Conservation (phyloP, 1,140 invertebrate species). For the Heliconius hermathena region DNA sequence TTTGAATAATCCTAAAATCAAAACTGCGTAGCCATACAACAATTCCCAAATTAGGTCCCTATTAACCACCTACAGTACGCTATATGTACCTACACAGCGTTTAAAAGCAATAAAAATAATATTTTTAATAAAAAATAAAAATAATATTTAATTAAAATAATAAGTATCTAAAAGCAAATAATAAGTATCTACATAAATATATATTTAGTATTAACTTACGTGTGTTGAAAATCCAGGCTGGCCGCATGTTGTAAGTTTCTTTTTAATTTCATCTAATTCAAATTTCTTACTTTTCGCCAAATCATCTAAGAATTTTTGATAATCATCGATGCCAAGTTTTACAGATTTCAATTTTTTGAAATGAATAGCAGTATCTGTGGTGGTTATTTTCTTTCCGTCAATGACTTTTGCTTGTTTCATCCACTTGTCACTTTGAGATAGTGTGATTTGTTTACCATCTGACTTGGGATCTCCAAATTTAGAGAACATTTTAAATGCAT, state of each 20-base stretch:
- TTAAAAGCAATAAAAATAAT: no score
- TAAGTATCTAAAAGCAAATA: background rate
- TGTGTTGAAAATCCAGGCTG: conserved; percentile 84
- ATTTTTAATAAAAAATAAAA: no score
- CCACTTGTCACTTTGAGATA: conserved; percentile 96
- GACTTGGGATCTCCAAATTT: conserved; percentile 95
- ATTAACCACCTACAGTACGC: no score
- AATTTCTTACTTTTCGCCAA: conserved; percentile 91
- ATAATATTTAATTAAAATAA: no score
- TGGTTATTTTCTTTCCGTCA: conserved; percentile 93
- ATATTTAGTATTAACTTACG: conserved; percentile 52
- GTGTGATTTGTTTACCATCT: conserved; percentile 92
- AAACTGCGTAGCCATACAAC: no score
- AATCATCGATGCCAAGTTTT: conserved; percentile 88
- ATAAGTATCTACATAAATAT: background rate
- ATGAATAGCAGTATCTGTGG: conserved; percentile 93
- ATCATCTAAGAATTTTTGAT: conserved; percentile 91
- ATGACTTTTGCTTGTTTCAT: conserved; percentile 96
- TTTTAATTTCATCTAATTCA: conserved; percentile 88
- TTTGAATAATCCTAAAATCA: no score
- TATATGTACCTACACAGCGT: no score
- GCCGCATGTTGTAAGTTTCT: conserved; percentile 89
- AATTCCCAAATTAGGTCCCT: no score
- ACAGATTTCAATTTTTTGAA: conserved; percentile 93
- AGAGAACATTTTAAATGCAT: conserved; percentile 87